Evolutionary conservation across 2,113 vertebrate species (phyloP).

Genomic region (Psittacus erithacus): DNA sequence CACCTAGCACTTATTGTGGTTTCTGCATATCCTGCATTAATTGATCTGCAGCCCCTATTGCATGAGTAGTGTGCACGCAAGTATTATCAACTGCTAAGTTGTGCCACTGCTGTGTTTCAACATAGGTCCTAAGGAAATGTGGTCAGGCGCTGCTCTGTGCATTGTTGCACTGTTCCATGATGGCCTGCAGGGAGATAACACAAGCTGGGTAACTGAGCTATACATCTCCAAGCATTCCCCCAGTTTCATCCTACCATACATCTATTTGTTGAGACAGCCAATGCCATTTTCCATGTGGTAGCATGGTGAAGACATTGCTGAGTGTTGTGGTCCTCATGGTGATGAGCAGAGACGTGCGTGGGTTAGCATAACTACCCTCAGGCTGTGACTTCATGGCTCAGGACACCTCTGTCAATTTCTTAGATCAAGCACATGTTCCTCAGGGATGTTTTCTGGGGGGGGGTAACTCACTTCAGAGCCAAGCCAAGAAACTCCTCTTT

Average conservation of each 20-base stretch:
- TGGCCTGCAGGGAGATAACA: not conserved
- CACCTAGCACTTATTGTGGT: not conserved
- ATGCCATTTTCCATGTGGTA: not conserved
- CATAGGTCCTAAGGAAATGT: rapidly evolving
- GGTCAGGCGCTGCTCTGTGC: rapidly evolving
- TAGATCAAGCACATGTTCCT: not conserved
- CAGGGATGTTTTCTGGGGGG: not conserved
- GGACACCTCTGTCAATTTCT: not conserved
- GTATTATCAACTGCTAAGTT: not conserved
- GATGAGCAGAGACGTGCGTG: not conserved
- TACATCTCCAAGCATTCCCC: not conserved
- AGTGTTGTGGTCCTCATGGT: not conserved
- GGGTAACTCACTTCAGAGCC: not conserved
- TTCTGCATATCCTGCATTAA: not conserved
- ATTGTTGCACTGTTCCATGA: not conserved
- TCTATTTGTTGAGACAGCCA: not conserved
- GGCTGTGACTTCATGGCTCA: not conserved
- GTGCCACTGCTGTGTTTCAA: rapidly evolving
- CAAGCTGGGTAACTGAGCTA: not conserved
- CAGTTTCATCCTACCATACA: not conserved
- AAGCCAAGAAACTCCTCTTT: not conserved
- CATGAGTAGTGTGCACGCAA: not conserved
- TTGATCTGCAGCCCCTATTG: not conserved
- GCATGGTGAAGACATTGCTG: not conserved
- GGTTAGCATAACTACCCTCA: not conserved